A percentile compares a stretch with the other conserved stretches of the same genome.
phyloP scores from a whole-genome alignment of 2,888 invertebrate genomes.

The Cephus sareptanus region DNA sequence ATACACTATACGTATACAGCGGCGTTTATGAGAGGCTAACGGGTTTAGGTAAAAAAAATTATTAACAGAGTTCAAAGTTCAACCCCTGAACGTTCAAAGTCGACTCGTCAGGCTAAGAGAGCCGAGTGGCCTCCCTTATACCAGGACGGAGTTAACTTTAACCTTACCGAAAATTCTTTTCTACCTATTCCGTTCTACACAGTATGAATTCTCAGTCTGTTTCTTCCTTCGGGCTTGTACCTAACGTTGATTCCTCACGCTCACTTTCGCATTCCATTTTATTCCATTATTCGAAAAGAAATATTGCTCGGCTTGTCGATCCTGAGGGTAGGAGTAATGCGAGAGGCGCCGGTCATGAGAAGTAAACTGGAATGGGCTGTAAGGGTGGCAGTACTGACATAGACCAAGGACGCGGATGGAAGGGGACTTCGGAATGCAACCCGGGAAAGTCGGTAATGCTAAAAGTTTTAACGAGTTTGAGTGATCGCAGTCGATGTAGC shows the following conservation, averaged over 20 bases:
- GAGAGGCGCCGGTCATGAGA: background rate
- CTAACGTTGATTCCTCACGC: background rate
- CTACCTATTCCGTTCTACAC: background rate
- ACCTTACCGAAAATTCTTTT: background rate
- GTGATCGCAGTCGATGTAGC: constrained; percentile 63
- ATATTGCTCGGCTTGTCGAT: background rate
- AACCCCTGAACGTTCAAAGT: background rate
- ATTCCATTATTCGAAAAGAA: background rate
- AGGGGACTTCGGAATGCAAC: constrained; percentile 53
- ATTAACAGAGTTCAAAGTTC: background rate
- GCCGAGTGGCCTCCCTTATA: background rate
- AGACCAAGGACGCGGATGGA: constrained; percentile 43
- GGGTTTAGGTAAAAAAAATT: background rate
- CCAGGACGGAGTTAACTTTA: background rate
- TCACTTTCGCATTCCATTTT: background rate
- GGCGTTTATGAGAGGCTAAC: background rate
- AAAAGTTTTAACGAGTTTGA: constrained; percentile 66
- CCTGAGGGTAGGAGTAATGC: background rate
- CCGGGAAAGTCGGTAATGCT: constrained; percentile 58
- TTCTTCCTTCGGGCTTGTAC: background rate
- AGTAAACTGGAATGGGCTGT: background rate
- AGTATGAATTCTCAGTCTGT: background rate
- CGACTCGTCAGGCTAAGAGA: background rate
- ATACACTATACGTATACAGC: constrained; percentile 10
- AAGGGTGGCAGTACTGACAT: background rate